A percentile compares a stretch with the other conserved stretches of the same genome.
Conservation (phyloP, 2,797 vertebrate genomes). For the Passerculus sandwichensis region DNA sequence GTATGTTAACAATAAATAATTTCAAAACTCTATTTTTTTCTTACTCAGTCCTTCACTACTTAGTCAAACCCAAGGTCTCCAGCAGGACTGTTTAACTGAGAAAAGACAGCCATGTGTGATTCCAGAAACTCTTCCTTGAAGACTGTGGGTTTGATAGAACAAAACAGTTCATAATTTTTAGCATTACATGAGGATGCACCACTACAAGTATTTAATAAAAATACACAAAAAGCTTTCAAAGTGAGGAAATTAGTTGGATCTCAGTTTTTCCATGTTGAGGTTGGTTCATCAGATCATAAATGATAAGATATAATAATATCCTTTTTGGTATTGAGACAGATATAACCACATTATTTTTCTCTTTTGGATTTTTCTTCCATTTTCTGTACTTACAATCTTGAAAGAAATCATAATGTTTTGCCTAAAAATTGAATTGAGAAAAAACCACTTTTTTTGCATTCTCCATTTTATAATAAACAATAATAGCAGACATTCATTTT, state of each 20-base stretch:
- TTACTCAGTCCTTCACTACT: background rate
- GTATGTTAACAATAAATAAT: background rate
- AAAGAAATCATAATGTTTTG: background rate
- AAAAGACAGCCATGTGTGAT: background rate
- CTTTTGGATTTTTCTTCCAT: background rate
- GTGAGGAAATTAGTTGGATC: background rate
- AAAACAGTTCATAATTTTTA: background rate
- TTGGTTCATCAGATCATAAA: background rate
- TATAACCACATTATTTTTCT: background rate
- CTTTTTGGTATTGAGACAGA: background rate
- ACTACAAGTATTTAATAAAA: background rate
- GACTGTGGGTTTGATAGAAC: background rate
- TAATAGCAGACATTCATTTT: background rate
- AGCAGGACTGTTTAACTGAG: background rate
- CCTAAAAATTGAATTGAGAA: background rate
- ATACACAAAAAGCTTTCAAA: background rate
- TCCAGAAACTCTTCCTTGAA: background rate
- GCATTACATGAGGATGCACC: background rate
- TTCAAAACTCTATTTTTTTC: background rate
- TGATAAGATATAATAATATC: background rate
- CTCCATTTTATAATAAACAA: background rate
- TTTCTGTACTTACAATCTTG: background rate
- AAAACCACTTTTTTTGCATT: background rate
- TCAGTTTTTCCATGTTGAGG: background rate
- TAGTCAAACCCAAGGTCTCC: background rate